Evolutionary conservation across 92 coral and sea anemone genomes (phyloP), one percentile per base, ranked within the genome.

Genomic region (Epizoanthus fatuus): DNA sequence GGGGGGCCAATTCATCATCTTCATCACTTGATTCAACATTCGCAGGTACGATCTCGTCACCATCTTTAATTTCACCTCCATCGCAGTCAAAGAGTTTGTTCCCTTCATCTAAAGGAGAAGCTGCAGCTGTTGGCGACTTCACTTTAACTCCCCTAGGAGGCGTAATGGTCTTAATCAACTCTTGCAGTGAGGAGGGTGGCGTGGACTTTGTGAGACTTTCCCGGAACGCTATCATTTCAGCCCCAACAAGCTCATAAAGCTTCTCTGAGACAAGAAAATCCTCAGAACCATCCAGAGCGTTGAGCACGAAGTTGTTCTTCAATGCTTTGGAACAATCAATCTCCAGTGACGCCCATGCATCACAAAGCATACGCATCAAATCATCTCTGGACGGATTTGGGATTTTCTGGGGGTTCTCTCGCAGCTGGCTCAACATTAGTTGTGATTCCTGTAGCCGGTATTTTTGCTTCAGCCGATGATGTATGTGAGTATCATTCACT

Each of bases 401-500:
- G 58, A 80, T 80, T 80, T 80, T 14, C 56, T 20, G 75, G 60
- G 85, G 75, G 72, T 66, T 80, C 62, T 80, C 85, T 37, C 75
- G 85, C 57, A 80, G 85, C 85, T 80, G 75, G 47, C 15, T 65
- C 85, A 80, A 80, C 85, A 80, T 80, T 29, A 65, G 85, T 69
- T 80, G 85, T 16, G 72, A 80, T 53, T 80, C 73, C 20, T 64
- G 73, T 38, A 44, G 45, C 63, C 75, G 57, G 75, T 80, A 62
- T 14, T 14, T 42, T 80, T 80, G 42, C 60, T 80, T 80, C 63
- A 80, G 73, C 25, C 64, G 85, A 64, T 80, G 85, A 42, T 80
- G 85, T 20, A 80, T 80, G 85, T 65, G 74, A 37, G 85, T 80
- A 49, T 80, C 85, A 64, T 65, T 80, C 47, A 80, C 75, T 69